Evolutionary conservation across 2,113 vertebrate genomes (phyloP), one percentile per base, ranked within the genome.

Genomic region (Trinectes maculatus): DNA sequence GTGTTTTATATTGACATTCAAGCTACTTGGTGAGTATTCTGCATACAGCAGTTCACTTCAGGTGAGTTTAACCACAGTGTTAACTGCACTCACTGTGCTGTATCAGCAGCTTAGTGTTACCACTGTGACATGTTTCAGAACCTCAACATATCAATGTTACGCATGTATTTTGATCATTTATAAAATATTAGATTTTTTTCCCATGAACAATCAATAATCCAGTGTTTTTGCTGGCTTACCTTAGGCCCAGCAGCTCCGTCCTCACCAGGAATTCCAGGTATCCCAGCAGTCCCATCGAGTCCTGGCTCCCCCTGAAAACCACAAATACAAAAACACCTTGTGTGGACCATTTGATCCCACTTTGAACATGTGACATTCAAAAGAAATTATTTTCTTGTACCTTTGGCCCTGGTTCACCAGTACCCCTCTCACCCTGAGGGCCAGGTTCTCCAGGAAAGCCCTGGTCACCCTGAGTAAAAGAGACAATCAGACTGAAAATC

Each of bases 251-350:
- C 73, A 24, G 65, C 72, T 39, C 93, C 93, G 51, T 91, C 91
- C 62, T 93, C 90, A 24, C 93, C 93, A 58, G 92, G 92, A 48
- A 93, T 91, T 2, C 92, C 93, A 42, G 91, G 91, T 47, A 91
- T 86, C 21, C 90, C 93, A 24, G 90, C 43, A 18, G 79, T 6
- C 1, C 93, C 92, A 2, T 81, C 67, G 16, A 71, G 74, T 22
- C 92, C 93, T 1, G 24, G 71, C 15, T 90, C 87, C 15, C 92
- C 93, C 93, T 94, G 51, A 74, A 82, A 54, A 43, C 3, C 44
- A 77, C 16, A 71, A 0, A 29, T 16, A 43, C 1, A 28, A 40
- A 16, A 21, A 24, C n/a, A 25, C 33, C 9, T 5, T 0, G 0
- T 19, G 34, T 24, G 21, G 3, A 39, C n/a, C 18, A 29, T 36